phyloP scores from a whole-genome alignment of 2,797 vertebrate genomes.

The Gadopsis bispinosus region DNA sequence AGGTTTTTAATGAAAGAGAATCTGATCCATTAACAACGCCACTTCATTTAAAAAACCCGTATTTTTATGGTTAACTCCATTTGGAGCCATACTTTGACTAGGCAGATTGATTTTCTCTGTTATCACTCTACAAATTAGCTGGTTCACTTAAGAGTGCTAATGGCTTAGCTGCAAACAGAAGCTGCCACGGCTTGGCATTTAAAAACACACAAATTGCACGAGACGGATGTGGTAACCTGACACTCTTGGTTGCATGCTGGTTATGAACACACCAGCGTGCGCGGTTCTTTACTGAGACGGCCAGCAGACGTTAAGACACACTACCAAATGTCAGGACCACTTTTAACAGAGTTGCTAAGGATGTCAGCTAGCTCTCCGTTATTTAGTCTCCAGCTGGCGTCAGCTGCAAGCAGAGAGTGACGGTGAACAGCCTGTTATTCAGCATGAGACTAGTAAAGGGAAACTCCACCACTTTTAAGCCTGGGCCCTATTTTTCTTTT shows the following conservation, averaged over 20 bases:
- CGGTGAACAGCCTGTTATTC: not conserved
- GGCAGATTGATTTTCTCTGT: not conserved
- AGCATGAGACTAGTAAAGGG: not conserved
- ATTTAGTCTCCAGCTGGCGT: not conserved
- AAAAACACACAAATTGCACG: not conserved
- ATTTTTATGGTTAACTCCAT: constrained; percentile 6
- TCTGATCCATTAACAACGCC: constrained; percentile 27
- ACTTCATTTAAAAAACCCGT: constrained; percentile 11
- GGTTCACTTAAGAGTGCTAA: not conserved
- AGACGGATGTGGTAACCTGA: not conserved
- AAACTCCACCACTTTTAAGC: too few relatives aligned
- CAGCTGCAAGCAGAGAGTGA: not conserved
- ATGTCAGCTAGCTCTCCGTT: not conserved
- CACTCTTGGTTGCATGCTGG: constrained; percentile 7
- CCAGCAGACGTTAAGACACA: not conserved
- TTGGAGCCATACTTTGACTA: not conserved
- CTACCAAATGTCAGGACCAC: not conserved
- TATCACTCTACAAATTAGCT: not conserved
- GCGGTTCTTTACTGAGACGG: not conserved
- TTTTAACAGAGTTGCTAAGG: constrained; percentile 1
- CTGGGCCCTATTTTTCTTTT: too few relatives aligned
- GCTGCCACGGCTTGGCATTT: not conserved
- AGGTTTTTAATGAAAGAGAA: constrained; percentile 41
- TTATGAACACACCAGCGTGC: constrained; percentile 1
- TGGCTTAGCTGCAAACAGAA: not conserved